These are phyloP conservation scores for Drosophila kokeensis DNA, from an alignment of 2,888 invertebrate species.

Conservation along the genomic window DNA sequence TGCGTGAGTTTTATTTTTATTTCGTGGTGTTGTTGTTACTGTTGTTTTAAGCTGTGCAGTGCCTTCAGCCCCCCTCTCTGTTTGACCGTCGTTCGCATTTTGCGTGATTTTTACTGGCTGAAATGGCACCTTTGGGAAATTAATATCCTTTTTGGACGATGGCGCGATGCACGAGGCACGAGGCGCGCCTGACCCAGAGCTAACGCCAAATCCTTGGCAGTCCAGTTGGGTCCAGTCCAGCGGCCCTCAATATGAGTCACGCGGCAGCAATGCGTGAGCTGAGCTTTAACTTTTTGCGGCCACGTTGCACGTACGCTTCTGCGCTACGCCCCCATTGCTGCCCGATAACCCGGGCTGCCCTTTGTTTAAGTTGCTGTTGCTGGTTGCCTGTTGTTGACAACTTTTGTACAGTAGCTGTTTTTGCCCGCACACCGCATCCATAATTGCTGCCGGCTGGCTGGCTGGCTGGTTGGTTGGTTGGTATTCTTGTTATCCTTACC, in stretches of 20 bases:
- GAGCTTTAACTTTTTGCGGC: constrained; percentile 69
- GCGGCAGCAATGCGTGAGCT: constrained; percentile 76
- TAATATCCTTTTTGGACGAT: constrained; percentile 81
- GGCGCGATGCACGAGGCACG: constrained; percentile 55
- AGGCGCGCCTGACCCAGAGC: constrained; percentile 2
- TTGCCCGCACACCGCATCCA: constrained; percentile 40
- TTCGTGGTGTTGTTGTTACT: constrained; percentile 31
- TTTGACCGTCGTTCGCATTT: constrained; percentile 49
- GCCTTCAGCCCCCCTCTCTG: background rate
- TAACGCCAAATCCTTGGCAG: constrained; percentile 31
- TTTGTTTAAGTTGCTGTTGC: constrained; percentile 63
- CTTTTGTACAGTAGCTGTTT: constrained; percentile 63
- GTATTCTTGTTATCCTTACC: constrained; percentile 70
- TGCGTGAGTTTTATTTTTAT: constrained; percentile 66
- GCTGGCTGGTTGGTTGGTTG: constrained; percentile 30
- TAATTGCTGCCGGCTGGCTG: constrained; percentile 55
- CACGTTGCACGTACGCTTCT: constrained; percentile 72
- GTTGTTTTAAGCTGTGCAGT: constrained; percentile 43
- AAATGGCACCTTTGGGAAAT: constrained; percentile 83
- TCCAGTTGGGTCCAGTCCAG: constrained; percentile 35
- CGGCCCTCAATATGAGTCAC: constrained; percentile 62
- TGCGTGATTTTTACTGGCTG: constrained; percentile 77
- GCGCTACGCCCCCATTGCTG: constrained; percentile 20
- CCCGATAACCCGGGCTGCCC: constrained; percentile 36
- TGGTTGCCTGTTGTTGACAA: constrained; percentile 74